phyloP scores from a whole-genome alignment of 53 echinoderm and acorn worm species.

The Temnopleurus reevesii region DNA sequence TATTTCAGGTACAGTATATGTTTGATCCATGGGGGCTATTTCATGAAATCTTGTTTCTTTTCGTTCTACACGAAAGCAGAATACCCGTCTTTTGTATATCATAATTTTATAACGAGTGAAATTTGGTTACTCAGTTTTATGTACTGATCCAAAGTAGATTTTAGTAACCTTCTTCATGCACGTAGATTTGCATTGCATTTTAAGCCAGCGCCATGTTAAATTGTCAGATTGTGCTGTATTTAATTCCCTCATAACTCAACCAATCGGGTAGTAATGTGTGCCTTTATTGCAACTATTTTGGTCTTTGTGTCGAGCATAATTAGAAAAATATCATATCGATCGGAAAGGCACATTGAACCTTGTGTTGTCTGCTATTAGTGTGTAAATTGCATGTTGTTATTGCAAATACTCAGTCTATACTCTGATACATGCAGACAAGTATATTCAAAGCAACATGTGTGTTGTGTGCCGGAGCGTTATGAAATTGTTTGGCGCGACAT shows the following conservation, averaged over 20 bases:
- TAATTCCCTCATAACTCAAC: neutral
- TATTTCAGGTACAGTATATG: no score
- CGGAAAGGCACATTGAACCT: neutral
- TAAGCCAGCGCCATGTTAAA: neutral
- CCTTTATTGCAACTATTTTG: neutral
- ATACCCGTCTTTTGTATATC: no score
- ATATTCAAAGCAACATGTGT: conserved; percentile 7
- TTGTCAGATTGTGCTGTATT: neutral
- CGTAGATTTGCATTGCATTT: neutral
- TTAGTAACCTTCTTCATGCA: no score
- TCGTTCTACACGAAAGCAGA: no score
- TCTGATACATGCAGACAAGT: neutral
- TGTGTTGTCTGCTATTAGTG: neutral
- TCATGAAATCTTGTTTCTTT: no score
- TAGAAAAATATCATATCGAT: conserved; percentile 10
- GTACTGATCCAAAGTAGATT: no score
- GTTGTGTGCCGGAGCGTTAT: neutral
- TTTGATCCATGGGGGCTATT: no score
- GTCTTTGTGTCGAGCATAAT: neutral
- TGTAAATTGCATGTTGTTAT: neutral
- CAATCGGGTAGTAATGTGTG: neutral
- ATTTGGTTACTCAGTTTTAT: no score
- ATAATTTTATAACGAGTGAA: no score
- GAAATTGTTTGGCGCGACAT: conserved; percentile 13
- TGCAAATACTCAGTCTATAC: neutral